Evolutionary conservation across 2,797 vertebrate species (phyloP).

Genomic region (Kryptolebias ocellatus): DNA sequence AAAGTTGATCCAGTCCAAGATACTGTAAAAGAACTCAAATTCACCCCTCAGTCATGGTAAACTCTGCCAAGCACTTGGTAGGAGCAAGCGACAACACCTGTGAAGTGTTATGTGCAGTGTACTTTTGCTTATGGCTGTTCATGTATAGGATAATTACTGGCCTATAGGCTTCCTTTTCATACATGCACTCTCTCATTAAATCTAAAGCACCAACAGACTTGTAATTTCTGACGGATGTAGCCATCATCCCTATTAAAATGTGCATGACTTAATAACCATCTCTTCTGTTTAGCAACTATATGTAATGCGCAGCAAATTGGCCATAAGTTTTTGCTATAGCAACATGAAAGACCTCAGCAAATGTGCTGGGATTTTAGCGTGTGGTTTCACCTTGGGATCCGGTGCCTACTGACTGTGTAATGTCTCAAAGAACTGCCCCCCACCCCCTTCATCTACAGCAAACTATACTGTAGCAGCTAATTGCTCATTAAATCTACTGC

Average conservation of each 20-base stretch:
- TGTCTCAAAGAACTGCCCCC: slow-evolving; percentile 43
- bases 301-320: slow-evolving; percentile 62
- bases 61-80: slow-evolving; percentile 24
- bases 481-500: slow-evolving; percentile 71
- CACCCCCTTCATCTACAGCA: slow-evolving; percentile 34
- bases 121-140: slow-evolving; percentile 60
- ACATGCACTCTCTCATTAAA: slow-evolving; percentile 67
- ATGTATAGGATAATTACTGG: slow-evolving; percentile 72
- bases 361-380: slow-evolving; percentile 42
- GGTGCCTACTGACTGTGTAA: slow-evolving; percentile 49
- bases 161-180: slow-evolving; percentile 59
- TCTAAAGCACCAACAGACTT: slow-evolving; percentile 71
- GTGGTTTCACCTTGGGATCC: slow-evolving; percentile 67
- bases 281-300: slow-evolving; percentile 56
- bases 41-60: slow-evolving; percentile 36
- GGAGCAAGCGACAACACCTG: slow-evolving; percentile 65
- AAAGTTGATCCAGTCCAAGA: slow-evolving; percentile 25
- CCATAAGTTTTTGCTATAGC: slow-evolving; percentile 53
- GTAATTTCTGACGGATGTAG: slow-evolving; percentile 78
- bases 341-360: slow-evolving; percentile 64
- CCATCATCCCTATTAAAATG: slow-evolving; percentile 67
- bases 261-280: slow-evolving; percentile 72
- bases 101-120: slow-evolving; percentile 56
- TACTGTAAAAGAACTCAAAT: slow-evolving; percentile 24
- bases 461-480: slow-evolving; percentile 60